Percentiles rank a stretch among this genome's conserved stretches.
phyloP scores from a whole-genome alignment of 2,888 invertebrate species.

The Meganola albula region DNA sequence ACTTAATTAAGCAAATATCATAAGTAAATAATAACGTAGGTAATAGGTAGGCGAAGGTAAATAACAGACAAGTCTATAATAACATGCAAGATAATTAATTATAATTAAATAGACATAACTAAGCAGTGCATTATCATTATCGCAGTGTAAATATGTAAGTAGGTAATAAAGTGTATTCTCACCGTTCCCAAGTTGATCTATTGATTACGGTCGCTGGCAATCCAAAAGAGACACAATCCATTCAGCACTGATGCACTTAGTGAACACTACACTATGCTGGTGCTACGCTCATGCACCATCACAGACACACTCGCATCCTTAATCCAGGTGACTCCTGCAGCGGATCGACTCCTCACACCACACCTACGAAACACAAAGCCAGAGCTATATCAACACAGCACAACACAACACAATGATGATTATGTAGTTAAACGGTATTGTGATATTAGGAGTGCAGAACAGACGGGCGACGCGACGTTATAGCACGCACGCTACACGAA shows the following conservation, averaged over 20 bases:
- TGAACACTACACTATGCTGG: conserved; percentile 66
- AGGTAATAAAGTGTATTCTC: conserved; percentile 26
- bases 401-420: conserved; percentile 49
- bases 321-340: conserved; percentile 44
- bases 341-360: conserved; percentile 31
- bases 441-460: conserved; percentile 17
- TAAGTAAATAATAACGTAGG: too few species aligned
- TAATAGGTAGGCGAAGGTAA: too few species aligned
- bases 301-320: conserved; percentile 69
- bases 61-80: too few species aligned
- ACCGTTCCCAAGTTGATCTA: conserved; percentile 73
- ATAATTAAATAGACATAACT: too few species aligned
- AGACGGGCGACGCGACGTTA: conserved; percentile 43
- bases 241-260: conserved; percentile 68
- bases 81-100: too few species aligned
- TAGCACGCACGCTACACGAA: conserved; percentile 43
- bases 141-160: neutral
- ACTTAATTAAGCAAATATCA: too few species aligned
- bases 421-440: conserved; percentile 39
- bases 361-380: conserved; percentile 69
- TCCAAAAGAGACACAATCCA: conserved; percentile 73
- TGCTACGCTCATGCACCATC: conserved; percentile 68
- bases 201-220: conserved; percentile 70
- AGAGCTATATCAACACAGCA: conserved; percentile 50
- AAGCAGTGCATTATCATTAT: too few species aligned